These are phyloP conservation scores for Muscicapa adusta DNA, from an alignment of 2,113 vertebrate genomes.

Conservation along the genomic window DNA sequence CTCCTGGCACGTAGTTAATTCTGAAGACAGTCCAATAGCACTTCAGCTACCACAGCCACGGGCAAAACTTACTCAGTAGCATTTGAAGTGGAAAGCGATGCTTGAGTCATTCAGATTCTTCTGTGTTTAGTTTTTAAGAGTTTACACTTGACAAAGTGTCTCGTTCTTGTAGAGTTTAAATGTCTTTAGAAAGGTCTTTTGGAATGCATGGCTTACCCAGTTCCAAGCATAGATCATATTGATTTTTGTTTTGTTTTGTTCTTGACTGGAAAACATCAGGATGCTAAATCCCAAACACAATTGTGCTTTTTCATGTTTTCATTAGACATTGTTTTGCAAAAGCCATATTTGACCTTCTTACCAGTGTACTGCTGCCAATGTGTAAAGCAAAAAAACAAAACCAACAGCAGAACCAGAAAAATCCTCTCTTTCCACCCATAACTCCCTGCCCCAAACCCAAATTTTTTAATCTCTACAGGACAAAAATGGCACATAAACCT, in stretches of 20 bases:
- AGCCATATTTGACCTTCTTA: constrained; percentile 60
- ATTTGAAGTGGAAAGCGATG: constrained; percentile 28
- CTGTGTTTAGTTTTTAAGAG: constrained; percentile 14
- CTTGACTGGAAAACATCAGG: background rate
- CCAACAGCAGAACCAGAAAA: background rate
- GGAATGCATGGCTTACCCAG: background rate
- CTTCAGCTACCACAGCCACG: background rate
- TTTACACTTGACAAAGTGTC: constrained; percentile 12
- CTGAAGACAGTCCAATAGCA: constrained; percentile 1
- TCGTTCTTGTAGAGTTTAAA: background rate
- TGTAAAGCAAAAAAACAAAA: background rate
- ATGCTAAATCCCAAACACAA: background rate
- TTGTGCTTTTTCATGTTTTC: constrained; percentile 23
- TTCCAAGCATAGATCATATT: background rate
- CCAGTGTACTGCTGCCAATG: constrained; percentile 24
- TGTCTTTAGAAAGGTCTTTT: background rate
- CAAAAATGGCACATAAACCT: constrained; percentile 67
- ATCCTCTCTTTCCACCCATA: background rate
- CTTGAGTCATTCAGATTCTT: constrained; percentile 1
- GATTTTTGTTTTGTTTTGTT: background rate
- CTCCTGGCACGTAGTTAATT: background rate
- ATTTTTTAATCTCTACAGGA: constrained; percentile 53
- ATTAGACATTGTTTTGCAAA: constrained; percentile 34
- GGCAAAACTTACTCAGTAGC: background rate
- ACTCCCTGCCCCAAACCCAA: background rate